Conservation (phyloP, 2,797 vertebrate genomes). For the Coilia nasus region DNA sequence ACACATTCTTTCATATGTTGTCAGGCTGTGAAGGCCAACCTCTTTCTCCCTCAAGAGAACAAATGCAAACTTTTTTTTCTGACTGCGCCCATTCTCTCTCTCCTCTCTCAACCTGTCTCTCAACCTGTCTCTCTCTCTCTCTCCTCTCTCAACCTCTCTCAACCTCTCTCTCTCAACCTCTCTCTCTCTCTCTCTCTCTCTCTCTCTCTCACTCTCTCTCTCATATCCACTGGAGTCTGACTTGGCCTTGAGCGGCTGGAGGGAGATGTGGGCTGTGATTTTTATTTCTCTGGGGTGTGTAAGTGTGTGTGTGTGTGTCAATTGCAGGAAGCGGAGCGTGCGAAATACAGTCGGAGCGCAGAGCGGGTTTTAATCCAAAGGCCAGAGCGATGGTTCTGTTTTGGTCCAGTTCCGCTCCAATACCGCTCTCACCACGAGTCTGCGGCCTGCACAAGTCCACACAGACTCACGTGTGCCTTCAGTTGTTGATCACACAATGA, state of each 20-base stretch:
- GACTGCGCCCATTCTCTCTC: neutral
- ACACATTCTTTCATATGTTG: slow-evolving; percentile 67
- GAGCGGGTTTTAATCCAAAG: too few species aligned
- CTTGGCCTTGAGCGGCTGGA: neutral
- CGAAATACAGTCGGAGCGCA: too few species aligned
- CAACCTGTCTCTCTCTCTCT: neutral
- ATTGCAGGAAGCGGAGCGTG: too few species aligned
- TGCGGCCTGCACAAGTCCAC: too few species aligned
- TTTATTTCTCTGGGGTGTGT: neutral
- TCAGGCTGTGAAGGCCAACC: slow-evolving; percentile 74
- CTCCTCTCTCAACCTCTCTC: neutral
- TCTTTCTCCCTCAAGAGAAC: slow-evolving; percentile 45
- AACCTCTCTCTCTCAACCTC: neutral
- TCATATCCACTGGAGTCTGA: neutral
- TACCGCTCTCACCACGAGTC: too few species aligned
- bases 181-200: too few species aligned
- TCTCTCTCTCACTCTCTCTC: neutral
- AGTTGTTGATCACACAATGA: too few species aligned
- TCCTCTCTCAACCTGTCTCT: slow-evolving; percentile 43
- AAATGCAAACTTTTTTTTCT: slow-evolving; percentile 53
- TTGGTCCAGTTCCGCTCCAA: too few species aligned
- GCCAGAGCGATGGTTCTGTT: too few species aligned
- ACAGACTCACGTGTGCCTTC: too few species aligned
- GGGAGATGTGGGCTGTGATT: neutral
- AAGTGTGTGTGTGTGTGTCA: too few species aligned